Evolutionary conservation across 1,140 invertebrate genomes (phyloP), one percentile per base, ranked within the genome.

Genomic region (Pseudoatta argentina): DNA sequence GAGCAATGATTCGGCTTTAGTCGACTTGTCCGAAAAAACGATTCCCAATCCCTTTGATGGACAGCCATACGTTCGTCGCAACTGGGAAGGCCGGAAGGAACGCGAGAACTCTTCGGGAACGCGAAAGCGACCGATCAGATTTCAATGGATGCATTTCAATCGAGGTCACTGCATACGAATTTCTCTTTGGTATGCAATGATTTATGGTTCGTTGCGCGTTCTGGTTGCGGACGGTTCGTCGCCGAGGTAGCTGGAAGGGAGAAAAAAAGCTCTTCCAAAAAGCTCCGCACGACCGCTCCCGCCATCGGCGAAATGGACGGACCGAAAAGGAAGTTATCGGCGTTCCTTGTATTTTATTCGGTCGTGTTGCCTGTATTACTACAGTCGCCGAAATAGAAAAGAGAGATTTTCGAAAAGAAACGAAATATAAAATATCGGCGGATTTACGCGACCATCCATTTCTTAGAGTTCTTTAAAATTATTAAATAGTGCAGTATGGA

Each of bases 131-230:
- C 77, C 79, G 92, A 91, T 93, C 89, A 86, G 87, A 90, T 92
- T 91, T 93, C 92, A 91, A 91, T 93, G 86, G 86, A 91, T 86
- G 91, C 88, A 89, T 88, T 91, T 89, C 81, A 87, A 91, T 88
- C 87, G 87, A 76, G 92, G 92, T 92, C 90, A 93, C 88, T 87
- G 91, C 87, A 89, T 90, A 89, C 85, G 81, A 83, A 92, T 91
- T 86, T 86, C 77, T 86, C 78, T 51, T 78, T 85, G 78, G 69
- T 59, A 86, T 71, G 66, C 64, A 63, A 71, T 86, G 75, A 79
- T 79, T 86, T 86, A 81, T 86, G 79, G 79, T 83, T 79, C 63
- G 85, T 79, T 79, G 76, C 76, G 67, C 30, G 64, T 77, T 86
- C 61, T 57, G 63, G 53, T 87, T 63, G 86, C 48, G 69, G 59